Base-by-base conservation (phyloP, 2,888 invertebrate species). In the Thysanoteuthis rhombus region DNA sequence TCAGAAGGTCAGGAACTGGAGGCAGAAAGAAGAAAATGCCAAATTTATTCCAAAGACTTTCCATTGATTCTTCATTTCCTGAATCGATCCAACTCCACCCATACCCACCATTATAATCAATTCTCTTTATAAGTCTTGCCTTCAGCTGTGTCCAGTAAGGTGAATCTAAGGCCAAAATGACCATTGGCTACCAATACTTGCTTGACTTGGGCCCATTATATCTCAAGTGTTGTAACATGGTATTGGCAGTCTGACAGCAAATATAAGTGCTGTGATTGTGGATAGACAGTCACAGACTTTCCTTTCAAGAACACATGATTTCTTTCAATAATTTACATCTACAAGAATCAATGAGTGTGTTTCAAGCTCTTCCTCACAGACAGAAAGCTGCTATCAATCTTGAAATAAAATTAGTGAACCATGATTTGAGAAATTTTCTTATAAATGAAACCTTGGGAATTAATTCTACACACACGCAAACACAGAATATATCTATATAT, bases 1-100 rank as follows among this genome's bases (percentile, higher is more conserved):
- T n/a, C n/a, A 75, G n/a, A 75, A 75, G 75, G 75, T 75, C 75
- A 75, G n/a, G n/a, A 75, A 75, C 75, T 75, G n/a, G n/a, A 75
- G n/a, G 75, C 75, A 75, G n/a, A 75, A 75, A 75, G 75, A 75
- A 75, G 75, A 75, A 75, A 75, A 75, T 75, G 75, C 75, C 75
- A 75, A 75, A 75, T 75, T 75, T 75, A 75, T 75, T 75, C 75
- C 75, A 75, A 75, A 75, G 75, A 75, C 75, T 75, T n/a, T 75
- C 75, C 36, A 75, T 75, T 75, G 75, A 75, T 75, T 75, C 75
- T 75, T 75, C 75, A 75, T 75, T 75, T 75, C 75, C 36, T 75
- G 75, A 75, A 16, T 75, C 75, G 16, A 75, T 75, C n/a, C 75
- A 75, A 12, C n/a, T 75, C 75, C 75, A 75, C 75, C 75, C 75